Evolutionary conservation across 2,888 invertebrate genomes (phyloP).

Genomic region (Pandemis heparana): DNA sequence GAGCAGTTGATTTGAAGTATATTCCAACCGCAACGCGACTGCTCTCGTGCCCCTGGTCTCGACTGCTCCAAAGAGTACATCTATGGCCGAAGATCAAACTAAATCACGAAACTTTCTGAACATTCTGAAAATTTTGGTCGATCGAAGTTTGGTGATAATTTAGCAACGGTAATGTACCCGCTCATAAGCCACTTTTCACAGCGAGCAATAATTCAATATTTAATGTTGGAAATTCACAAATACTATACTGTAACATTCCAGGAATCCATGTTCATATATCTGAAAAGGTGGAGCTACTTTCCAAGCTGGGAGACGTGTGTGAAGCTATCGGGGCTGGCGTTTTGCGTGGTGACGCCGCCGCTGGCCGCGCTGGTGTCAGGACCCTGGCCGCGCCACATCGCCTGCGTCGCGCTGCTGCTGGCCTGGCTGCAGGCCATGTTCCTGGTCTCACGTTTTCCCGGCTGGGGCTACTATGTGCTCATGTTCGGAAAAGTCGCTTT

Average conservation of each 20-base stretch:
- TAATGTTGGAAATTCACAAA: neutral
- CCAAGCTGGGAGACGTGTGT: neutral
- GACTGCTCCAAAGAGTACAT: too few relatives aligned
- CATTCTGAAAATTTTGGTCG: too few relatives aligned
- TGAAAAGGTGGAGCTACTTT: constrained; percentile 20
- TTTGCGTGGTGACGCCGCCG: neutral
- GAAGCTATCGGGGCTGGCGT: neutral
- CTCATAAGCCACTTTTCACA: too few relatives aligned
- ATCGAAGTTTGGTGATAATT: too few relatives aligned
- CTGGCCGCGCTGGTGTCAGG: neutral
- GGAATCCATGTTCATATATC: constrained; percentile 21
- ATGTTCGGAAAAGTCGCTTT: constrained; percentile 74
- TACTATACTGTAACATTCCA: constrained; percentile 1
- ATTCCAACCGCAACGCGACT: too few relatives aligned
- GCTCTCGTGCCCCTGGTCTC: too few relatives aligned
- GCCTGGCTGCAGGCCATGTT: constrained; percentile 74
- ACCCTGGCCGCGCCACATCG: constrained; percentile 17
- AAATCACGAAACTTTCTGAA: too few relatives aligned
- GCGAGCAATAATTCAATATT: too few relatives aligned
- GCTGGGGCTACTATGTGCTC: constrained; percentile 71
- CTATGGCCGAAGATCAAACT: too few relatives aligned
- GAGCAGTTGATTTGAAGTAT: too few relatives aligned
- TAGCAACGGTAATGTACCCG: too few relatives aligned
- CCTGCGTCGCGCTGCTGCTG: constrained; percentile 58
- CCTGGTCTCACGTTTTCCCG: constrained; percentile 68